A percentile compares a stretch with the other conserved stretches of the same genome.
phyloP scores from a whole-genome alignment of 1,140 invertebrate species.

The Ylistrum balloti region DNA sequence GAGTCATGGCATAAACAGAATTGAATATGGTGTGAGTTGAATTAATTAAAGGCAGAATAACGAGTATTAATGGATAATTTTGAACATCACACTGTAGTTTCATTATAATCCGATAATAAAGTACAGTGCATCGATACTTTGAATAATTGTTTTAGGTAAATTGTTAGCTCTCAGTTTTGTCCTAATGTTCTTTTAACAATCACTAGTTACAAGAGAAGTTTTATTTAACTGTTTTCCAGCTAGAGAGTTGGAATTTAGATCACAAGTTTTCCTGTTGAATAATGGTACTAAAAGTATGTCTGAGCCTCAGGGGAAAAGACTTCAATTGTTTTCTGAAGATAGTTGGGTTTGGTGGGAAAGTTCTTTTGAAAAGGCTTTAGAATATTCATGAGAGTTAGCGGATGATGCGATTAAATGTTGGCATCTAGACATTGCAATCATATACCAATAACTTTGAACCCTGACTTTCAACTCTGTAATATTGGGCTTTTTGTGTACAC shows the following conservation, averaged over 20 bases:
- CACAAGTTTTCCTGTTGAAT: not conserved
- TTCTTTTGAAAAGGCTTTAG: not conserved
- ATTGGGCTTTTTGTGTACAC: too few relatives aligned
- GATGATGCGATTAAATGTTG: not conserved
- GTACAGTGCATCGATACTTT: not conserved
- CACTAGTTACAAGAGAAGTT: not conserved
- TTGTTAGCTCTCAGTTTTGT: not conserved
- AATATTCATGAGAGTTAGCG: not conserved
- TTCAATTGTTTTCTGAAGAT: constrained; percentile 13
- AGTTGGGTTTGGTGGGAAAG: not conserved
- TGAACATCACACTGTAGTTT: not conserved
- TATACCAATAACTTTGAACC: not conserved
- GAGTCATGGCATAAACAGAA: not conserved
- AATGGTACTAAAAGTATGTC: not conserved
- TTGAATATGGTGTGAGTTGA: not conserved
- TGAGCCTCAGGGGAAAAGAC: not conserved
- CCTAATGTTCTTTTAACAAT: not conserved
- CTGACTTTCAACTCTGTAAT: not conserved
- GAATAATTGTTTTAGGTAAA: not conserved
- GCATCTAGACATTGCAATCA: not conserved
- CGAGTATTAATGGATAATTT: not conserved
- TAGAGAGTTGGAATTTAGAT: not conserved
- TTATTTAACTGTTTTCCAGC: not conserved
- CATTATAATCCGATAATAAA: not conserved
- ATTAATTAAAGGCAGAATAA: not conserved